Percentiles rank a stretch among this genome's conserved stretches.
Evolutionary conservation across 2,888 invertebrate species (phyloP).

Genomic region (Melinaea marsaeus): DNA sequence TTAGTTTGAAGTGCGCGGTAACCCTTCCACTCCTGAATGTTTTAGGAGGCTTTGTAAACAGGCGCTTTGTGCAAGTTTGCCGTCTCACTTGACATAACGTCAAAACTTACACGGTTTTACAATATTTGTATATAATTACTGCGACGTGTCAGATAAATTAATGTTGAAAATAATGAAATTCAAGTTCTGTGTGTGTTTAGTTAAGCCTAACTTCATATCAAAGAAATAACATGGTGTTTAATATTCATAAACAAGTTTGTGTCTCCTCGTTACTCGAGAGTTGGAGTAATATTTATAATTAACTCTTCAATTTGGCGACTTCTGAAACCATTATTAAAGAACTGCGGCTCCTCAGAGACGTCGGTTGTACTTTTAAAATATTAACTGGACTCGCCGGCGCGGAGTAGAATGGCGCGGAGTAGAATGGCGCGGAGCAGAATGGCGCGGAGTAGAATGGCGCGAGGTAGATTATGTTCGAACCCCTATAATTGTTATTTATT

Average conservation of each 20-base stretch:
- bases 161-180: constrained; percentile 1
- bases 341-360: too few species aligned
- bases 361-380: too few species aligned
- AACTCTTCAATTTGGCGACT: too few species aligned
- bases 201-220: neutral
- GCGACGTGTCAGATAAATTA: constrained; percentile 1
- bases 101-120: constrained; percentile 16
- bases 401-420: too few species aligned
- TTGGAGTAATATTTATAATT: too few species aligned
- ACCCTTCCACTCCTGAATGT: constrained; percentile 9
- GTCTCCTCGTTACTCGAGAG: too few species aligned
- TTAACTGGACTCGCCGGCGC: too few species aligned
- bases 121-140: constrained; percentile 8
- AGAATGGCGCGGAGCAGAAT: too few species aligned
- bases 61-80: constrained; percentile 14
- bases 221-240: neutral
- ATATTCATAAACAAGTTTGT: neutral
- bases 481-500: too few species aligned
- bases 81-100: constrained; percentile 18
- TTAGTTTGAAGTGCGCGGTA: neutral
- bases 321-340: too few species aligned
- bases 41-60: constrained; percentile 18
- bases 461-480: too few species aligned
- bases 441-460: too few species aligned
- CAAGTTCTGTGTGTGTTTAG: neutral